phyloP scores from a whole-genome alignment of 2,113 vertebrate genomes.

The Lepidothrix coronata region DNA sequence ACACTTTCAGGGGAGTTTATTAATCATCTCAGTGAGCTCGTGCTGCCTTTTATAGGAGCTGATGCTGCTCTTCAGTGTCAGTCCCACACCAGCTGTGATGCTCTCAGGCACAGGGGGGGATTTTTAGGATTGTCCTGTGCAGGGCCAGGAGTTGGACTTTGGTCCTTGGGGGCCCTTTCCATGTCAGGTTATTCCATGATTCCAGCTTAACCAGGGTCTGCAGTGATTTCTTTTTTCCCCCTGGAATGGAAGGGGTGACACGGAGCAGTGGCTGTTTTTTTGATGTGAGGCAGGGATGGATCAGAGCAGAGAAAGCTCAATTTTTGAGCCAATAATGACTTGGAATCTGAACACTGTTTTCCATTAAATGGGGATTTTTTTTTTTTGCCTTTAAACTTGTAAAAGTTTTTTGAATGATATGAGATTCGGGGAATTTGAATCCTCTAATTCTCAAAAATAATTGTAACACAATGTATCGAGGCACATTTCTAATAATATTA shows the following conservation, averaged over 20 bases:
- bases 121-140: not conserved
- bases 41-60: not conserved
- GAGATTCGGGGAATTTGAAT: not conserved
- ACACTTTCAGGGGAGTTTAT: rapidly evolving
- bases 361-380: not conserved
- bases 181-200: not conserved
- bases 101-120: not conserved
- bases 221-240: not conserved
- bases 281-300: not conserved
- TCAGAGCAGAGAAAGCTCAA: no score
- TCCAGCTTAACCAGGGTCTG: not conserved
- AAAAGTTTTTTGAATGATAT: not conserved
- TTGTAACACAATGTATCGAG: not conserved
- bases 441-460: not conserved
- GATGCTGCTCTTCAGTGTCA: not conserved
- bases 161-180: not conserved
- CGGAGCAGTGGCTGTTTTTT: rapidly evolving
- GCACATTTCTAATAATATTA: not conserved
- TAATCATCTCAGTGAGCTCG: not conserved
- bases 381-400: not conserved
- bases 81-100: not conserved
- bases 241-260: not conserved
- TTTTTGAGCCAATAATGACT: not conserved
- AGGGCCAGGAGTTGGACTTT: not conserved
- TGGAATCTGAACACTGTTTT: not conserved